Conservation (phyloP, 1,140 invertebrate species). For the Drosophila oshimai region DNA sequence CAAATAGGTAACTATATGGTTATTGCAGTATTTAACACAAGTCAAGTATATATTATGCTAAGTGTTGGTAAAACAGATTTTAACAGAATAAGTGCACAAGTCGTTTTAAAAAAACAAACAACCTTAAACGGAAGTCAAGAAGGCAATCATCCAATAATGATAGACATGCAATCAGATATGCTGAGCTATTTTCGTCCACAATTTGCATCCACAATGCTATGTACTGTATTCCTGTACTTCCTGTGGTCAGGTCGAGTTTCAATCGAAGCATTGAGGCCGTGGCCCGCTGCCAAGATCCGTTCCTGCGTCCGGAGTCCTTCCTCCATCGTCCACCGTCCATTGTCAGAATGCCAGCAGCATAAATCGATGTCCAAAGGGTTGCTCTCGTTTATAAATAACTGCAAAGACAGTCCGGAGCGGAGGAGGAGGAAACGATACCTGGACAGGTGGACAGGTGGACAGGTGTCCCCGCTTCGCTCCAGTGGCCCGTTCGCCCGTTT, state of each 20-base stretch:
- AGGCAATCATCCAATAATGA: background rate
- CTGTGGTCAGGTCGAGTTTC: conserved; percentile 8
- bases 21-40: too few relatives aligned
- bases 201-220: conserved; percentile 38
- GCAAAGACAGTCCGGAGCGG: background rate
- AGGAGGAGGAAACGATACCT: background rate
- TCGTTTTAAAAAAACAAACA: too few relatives aligned
- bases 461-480: conserved; percentile 15
- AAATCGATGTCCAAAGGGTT: conserved; percentile 42
- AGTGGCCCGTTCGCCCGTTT: background rate
- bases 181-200: background rate
- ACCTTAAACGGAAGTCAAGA: background rate
- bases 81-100: too few relatives aligned
- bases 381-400: conserved; percentile 41
- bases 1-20: too few relatives aligned
- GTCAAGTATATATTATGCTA: too few relatives aligned
- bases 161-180: background rate
- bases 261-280: background rate
- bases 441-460: conserved; percentile 9
- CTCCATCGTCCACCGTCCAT: too few relatives aligned
- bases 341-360: conserved; percentile 28
- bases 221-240: conserved; percentile 10
- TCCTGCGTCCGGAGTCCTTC: too few relatives aligned
- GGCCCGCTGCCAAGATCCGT: conserved; percentile 17
- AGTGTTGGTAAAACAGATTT: too few relatives aligned